These are phyloP conservation scores for Origma solitaria DNA, from an alignment of 2,113 vertebrate genomes.

Conservation along the genomic window DNA sequence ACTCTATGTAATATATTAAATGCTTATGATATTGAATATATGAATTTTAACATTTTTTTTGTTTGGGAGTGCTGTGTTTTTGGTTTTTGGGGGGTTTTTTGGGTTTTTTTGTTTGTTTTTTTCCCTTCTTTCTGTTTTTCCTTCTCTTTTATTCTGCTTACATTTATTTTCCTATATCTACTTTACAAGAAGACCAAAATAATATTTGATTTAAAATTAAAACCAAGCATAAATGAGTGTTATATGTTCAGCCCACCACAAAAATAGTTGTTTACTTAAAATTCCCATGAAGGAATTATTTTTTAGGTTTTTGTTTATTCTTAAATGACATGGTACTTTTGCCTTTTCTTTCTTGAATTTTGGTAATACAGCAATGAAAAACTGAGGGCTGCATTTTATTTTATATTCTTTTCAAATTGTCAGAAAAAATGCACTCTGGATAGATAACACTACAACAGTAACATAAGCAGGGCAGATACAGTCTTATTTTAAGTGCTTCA, in stretches of 20 bases:
- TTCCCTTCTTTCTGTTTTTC: background rate
- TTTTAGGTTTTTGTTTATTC: background rate
- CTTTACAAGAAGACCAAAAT: background rate
- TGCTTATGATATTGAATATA: background rate
- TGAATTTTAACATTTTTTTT: background rate
- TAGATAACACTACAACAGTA: background rate
- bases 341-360: background rate
- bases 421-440: background rate
- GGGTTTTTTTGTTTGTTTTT: too few relatives aligned
- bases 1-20: background rate
- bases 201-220: background rate
- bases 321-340: background rate
- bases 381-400: background rate
- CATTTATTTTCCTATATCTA: background rate
- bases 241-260: background rate
- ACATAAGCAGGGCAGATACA: background rate
- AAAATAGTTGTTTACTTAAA: background rate
- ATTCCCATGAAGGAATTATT: background rate
- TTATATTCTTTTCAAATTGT: background rate
- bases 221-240: background rate
- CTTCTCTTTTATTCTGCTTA: background rate
- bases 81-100: background rate
- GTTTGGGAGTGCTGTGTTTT: too few relatives aligned
- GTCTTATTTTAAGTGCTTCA: background rate
- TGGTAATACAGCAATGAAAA: background rate